Percentiles rank a stretch among this genome's conserved stretches.
Evolutionary conservation across 2,113 vertebrate species (phyloP).

Genomic region (Megaptera novaeangliae): DNA sequence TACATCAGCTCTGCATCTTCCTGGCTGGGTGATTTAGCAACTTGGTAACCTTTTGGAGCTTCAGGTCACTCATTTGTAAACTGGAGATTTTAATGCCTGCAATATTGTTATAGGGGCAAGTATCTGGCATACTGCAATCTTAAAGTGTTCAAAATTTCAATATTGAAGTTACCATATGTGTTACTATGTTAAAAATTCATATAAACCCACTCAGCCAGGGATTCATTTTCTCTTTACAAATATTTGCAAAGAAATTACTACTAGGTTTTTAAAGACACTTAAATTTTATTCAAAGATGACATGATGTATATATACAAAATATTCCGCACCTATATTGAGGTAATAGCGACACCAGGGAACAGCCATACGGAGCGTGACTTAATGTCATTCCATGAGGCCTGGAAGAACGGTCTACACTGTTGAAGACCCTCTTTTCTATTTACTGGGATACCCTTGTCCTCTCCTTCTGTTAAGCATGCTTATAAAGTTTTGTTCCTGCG

Average conservation of each 20-base stretch:
- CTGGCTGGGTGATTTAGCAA: too few relatives aligned
- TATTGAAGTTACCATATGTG: not conserved
- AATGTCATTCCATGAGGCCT: not conserved
- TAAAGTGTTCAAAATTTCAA: not conserved
- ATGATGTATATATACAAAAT: not conserved
- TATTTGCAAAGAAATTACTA: not conserved
- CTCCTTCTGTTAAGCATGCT: not conserved
- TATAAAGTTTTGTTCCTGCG: not conserved
- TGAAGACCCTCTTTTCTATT: not conserved
- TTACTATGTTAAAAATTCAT: not conserved
- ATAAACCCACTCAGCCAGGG: not conserved
- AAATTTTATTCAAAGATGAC: not conserved
- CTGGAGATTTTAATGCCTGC: not conserved
- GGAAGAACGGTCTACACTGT: fast-evolving
- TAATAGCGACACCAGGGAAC: too few relatives aligned
- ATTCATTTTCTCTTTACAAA: not conserved
- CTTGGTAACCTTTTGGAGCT: not conserved
- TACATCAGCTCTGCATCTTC: fast-evolving
- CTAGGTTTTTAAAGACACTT: not conserved
- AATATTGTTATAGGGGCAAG: not conserved
- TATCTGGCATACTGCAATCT: not conserved
- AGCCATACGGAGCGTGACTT: fast-evolving
- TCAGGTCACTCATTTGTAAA: not conserved
- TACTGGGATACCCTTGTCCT: fast-evolving
- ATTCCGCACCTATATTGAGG: not conserved